These are phyloP conservation scores for Belonocnema kinseyi DNA, from an alignment of 1,140 invertebrate species.

Conservation along the genomic window DNA sequence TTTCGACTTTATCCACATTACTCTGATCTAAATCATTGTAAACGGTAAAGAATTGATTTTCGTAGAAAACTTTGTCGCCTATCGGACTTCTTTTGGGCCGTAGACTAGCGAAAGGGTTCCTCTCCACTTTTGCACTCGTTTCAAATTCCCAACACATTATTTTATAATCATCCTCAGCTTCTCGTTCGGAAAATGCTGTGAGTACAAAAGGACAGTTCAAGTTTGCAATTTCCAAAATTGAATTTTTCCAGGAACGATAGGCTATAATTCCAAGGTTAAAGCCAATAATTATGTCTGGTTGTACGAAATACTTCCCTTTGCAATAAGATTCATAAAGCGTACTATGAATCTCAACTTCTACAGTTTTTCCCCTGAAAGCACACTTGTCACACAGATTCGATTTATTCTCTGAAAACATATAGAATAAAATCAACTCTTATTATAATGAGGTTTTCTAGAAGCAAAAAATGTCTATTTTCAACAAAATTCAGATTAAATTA, in stretches of 20 bases:
- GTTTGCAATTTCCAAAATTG: not conserved
- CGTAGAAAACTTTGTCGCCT: constrained; percentile 6
- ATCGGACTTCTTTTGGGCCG: constrained; percentile 12
- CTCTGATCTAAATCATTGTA: not conserved
- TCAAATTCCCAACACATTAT: not conserved
- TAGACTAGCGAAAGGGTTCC: constrained; percentile 1
- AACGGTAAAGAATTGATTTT: constrained; percentile 8
- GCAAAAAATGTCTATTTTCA: not conserved
- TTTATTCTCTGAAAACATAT: not conserved
- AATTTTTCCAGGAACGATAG: constrained; percentile 13
- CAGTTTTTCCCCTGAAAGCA: not conserved
- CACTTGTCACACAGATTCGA: not conserved
- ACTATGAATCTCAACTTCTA: not conserved
- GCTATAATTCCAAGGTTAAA: constrained; percentile 16
- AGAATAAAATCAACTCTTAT: not conserved
- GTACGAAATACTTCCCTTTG: not conserved
- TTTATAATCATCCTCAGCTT: constrained; percentile 4
- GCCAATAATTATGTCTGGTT: not conserved
- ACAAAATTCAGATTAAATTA: not conserved
- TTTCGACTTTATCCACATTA: no score
- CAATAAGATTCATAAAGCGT: not conserved
- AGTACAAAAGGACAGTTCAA: not conserved
- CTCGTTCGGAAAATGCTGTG: constrained; percentile 5
- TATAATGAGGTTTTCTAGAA: not conserved
- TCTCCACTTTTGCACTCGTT: not conserved